These are phyloP conservation scores for Centruroides vittatus DNA, from an alignment of 1,140 invertebrate genomes.

Conservation along the genomic window DNA sequence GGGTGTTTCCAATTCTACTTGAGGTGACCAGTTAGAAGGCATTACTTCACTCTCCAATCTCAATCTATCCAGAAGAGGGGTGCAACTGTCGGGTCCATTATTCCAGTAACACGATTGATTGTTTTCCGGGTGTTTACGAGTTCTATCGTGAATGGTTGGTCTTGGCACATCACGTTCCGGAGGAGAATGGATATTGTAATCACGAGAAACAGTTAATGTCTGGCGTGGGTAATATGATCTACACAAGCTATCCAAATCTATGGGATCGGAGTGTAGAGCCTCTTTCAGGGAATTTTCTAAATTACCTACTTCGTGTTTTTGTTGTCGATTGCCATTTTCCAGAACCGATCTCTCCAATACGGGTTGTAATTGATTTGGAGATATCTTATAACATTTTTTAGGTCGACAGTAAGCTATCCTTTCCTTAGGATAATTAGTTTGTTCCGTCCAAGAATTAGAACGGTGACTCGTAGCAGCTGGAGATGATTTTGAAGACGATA, in stretches of 20 bases:
- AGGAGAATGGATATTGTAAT: conserved; percentile 56
- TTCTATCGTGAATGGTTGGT: not conserved
- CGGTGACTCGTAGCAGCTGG: conserved; percentile 23
- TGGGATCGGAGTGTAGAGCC: no score
- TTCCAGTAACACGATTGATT: conserved; percentile 5
- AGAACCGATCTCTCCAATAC: conserved; percentile 6
- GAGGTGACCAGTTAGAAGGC: no score
- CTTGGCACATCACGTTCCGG: conserved; percentile 45
- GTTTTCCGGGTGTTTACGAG: not conserved
- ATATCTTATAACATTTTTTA: conserved; percentile 51
- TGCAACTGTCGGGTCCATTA: not conserved
- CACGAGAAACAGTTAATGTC: conserved; percentile 23
- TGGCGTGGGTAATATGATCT: no score
- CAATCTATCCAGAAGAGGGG: conserved; percentile 12
- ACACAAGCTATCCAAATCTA: no score
- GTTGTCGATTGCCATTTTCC: no score
- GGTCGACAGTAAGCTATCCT: conserved; percentile 49
- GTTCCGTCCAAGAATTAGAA: conserved; percentile 57
- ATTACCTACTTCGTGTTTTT: no score
- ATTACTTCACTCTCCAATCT: not conserved
- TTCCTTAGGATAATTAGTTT: conserved; percentile 57
- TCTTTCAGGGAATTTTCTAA: no score
- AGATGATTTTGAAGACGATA: conserved; percentile 4
- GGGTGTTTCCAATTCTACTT: conserved; percentile 25
- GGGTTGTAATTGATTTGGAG: conserved; percentile 34